These are phyloP conservation scores for Aphis gossypii DNA, from an alignment of 1,140 invertebrate species.

Conservation along the genomic window DNA sequence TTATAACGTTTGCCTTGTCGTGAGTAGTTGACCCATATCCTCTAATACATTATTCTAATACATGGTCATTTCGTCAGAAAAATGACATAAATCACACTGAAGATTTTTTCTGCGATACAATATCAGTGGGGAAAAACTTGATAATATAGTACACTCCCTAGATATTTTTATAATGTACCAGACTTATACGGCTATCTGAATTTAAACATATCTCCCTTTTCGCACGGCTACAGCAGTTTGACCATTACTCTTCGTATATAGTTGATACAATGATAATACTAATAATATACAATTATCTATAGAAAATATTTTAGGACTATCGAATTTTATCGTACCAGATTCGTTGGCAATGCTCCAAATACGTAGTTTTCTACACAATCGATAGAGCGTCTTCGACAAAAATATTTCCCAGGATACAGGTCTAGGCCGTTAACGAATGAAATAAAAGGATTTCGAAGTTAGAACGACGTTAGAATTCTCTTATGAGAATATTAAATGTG, in stretches of 20 bases:
- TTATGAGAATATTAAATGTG: neutral
- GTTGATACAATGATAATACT: neutral
- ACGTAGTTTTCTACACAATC: neutral
- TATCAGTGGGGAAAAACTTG: neutral
- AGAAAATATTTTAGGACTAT: neutral
- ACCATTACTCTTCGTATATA: neutral
- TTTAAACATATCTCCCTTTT: neutral
- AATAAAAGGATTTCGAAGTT: neutral
- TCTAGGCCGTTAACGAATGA: neutral
- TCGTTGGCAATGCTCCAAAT: neutral
- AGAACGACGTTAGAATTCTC: neutral
- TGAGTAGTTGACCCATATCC: conserved; percentile 10
- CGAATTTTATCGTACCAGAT: neutral
- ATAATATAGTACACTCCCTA: neutral
- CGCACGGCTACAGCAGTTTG: neutral
- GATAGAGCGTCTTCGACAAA: neutral
- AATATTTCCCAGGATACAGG: neutral
- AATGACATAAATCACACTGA: conserved; percentile 15
- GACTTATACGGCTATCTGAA: neutral
- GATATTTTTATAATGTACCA: neutral
- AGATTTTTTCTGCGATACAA: neutral
- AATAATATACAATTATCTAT: neutral
- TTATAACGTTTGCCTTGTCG: conserved; percentile 10
- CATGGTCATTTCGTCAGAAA: neutral
- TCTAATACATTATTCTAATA: conserved; percentile 23